phyloP scores from a whole-genome alignment of 2,797 vertebrate species.

The Arnoldichthys spilopterus region DNA sequence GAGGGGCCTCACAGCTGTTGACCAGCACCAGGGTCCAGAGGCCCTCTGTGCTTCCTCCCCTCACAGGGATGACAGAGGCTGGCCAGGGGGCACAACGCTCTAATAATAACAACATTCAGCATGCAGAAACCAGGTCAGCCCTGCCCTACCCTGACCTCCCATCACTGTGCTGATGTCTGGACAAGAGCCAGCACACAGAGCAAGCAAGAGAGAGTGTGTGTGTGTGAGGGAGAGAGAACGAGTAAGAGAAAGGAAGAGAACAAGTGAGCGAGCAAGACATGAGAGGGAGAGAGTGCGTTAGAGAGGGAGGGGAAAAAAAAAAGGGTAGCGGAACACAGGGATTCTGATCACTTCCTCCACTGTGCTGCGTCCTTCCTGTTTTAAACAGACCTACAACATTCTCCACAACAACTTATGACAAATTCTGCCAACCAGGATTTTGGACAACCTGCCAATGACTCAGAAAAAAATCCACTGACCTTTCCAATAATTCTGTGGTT shows the following conservation, averaged over 20 bases:
- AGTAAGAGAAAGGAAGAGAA: too few species aligned
- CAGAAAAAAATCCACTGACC: slow-evolving; percentile 6
- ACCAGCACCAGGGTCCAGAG: slow-evolving; percentile 78
- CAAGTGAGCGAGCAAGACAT: neutral
- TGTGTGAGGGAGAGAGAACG: slow-evolving; percentile 21
- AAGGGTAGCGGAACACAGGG: slow-evolving; percentile 21
- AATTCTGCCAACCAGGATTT: slow-evolving; percentile 18
- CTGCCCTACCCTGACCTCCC: slow-evolving; percentile 75
- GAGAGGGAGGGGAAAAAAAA: slow-evolving; percentile 39
- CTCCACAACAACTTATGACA: slow-evolving; percentile 30
- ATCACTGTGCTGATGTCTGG: slow-evolving; percentile 84
- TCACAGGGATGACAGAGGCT: slow-evolving; percentile 73
- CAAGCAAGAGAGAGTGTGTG: slow-evolving; percentile 47
- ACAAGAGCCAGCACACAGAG: slow-evolving; percentile 78
- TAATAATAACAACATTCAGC: slow-evolving; percentile 97
- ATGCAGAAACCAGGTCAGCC: slow-evolving; percentile 85
- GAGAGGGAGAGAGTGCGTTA: slow-evolving; percentile 58
- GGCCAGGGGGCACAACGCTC: slow-evolving; percentile 82
- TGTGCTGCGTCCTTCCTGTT: slow-evolving; percentile 38
- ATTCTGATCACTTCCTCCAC: slow-evolving; percentile 43
- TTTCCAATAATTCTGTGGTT: neutral
- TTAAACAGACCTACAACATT: slow-evolving; percentile 25
- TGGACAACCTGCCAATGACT: slow-evolving; percentile 22
- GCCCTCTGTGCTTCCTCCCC: slow-evolving; percentile 69
- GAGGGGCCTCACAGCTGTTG: slow-evolving; percentile 78